Conservation (phyloP, 1,140 invertebrate genomes). For the Nephila pilipes region DNA sequence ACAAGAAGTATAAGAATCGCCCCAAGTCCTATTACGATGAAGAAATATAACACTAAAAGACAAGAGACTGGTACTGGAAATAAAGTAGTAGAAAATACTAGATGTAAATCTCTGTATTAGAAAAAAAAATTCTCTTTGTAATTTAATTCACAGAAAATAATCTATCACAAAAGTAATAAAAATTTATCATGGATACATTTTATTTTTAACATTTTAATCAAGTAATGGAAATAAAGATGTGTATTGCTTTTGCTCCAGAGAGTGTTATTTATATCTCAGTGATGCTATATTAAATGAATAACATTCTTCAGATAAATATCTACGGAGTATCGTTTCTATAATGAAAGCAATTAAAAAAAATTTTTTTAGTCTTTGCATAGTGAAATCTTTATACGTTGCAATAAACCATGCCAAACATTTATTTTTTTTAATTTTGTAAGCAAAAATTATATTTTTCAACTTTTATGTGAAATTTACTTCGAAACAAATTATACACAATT, state of each 20-base stretch:
- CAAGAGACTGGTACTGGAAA: background rate
- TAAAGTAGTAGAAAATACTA: background rate
- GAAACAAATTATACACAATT: too few species aligned
- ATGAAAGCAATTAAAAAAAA: too few species aligned
- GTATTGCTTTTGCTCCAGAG: background rate
- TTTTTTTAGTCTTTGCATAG: too few species aligned
- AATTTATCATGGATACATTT: slow-evolving; percentile 24
- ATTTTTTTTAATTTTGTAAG: too few species aligned
- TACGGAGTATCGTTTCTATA: too few species aligned
- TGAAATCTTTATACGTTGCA: too few species aligned
- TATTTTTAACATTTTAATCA: slow-evolving; percentile 40
- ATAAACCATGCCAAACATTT: too few species aligned
- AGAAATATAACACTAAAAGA: slow-evolving; percentile 13
- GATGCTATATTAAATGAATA: too few species aligned
- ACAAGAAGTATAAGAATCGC: slow-evolving; percentile 47
- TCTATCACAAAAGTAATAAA: background rate
- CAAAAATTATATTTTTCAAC: too few species aligned
- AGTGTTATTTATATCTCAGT: background rate
- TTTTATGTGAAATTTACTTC: too few species aligned
- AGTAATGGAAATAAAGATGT: background rate
- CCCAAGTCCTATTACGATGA: slow-evolving; percentile 49
- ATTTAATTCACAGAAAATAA: background rate
- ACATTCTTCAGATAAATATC: too few species aligned
- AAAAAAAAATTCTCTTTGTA: background rate
- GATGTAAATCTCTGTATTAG: slow-evolving; percentile 18